Percentiles rank a stretch among this genome's conserved stretches.
Conservation (phyloP, 2,888 invertebrate species). For the Sesamia inferens region DNA sequence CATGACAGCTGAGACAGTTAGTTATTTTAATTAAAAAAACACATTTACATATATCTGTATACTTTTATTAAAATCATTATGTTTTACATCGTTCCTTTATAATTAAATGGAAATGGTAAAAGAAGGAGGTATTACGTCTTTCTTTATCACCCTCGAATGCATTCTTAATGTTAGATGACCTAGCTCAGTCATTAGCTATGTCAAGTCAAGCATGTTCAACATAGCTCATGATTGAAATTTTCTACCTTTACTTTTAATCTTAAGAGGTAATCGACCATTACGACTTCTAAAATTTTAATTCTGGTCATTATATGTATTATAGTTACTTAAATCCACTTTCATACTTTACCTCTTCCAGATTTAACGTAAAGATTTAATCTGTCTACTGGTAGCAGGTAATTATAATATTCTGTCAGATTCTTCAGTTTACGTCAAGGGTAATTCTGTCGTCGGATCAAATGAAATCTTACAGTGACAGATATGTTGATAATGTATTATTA, state of each 20-base stretch:
- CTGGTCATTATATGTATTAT: constrained; percentile 42
- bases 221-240: constrained; percentile 29
- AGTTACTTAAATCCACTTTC: constrained; percentile 48
- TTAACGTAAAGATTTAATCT: constrained; percentile 35
- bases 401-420: constrained; percentile 10
- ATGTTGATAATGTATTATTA: constrained; percentile 69
- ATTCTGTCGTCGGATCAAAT: constrained; percentile 27
- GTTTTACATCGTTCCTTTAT: constrained; percentile 68
- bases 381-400: constrained; percentile 15
- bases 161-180: constrained; percentile 20
- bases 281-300: constrained; percentile 54
- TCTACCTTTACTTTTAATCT: constrained; percentile 39
- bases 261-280: constrained; percentile 50
- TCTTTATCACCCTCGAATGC: constrained; percentile 36
- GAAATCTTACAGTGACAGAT: constrained; percentile 62
- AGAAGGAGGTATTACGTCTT: constrained; percentile 52
- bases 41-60: constrained; percentile 69
- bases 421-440: constrained; percentile 17
- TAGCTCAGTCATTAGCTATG: constrained; percentile 40
- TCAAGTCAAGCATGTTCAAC: constrained; percentile 22
- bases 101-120: constrained; percentile 61
- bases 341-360: constrained; percentile 52
- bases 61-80: constrained; percentile 81
- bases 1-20: constrained; percentile 15
- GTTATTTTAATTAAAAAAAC: constrained; percentile 59